phyloP scores from a whole-genome alignment of 1,140 invertebrate species.

The Macrobrachium nipponense region DNA sequence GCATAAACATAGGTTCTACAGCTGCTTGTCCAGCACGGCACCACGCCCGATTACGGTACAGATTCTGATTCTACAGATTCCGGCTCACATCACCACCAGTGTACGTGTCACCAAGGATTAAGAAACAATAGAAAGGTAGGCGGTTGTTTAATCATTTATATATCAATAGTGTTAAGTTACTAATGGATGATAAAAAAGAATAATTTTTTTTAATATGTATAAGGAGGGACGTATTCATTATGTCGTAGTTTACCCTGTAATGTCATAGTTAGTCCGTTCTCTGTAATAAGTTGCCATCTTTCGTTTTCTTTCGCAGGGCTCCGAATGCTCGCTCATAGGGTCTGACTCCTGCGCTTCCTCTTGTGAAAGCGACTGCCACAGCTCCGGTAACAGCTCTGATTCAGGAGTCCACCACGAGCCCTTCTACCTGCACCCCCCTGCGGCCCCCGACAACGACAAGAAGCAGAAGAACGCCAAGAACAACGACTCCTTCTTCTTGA shows the following conservation, averaged over 20 bases:
- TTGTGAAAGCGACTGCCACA: conserved; percentile 51
- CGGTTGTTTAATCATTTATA: too few relatives aligned
- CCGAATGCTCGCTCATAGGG: conserved; percentile 39
- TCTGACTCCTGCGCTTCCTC: conserved; percentile 51
- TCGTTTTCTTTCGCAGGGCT: conserved; percentile 31
- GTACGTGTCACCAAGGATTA: conserved; percentile 46
- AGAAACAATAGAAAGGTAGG: conserved; percentile 44
- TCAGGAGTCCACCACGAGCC: conserved; percentile 71
- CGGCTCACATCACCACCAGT: conserved; percentile 40
- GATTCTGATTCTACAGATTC: conserved; percentile 65
- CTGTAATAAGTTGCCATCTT: not conserved
- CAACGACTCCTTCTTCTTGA: conserved; percentile 46
- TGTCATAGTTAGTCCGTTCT: not conserved
- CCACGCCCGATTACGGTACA: conserved; percentile 74
- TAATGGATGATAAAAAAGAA: not conserved
- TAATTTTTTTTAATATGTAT: too few relatives aligned
- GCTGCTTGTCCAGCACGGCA: conserved; percentile 80
- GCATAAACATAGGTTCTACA: conserved; percentile 76
- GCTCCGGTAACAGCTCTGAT: conserved; percentile 48
- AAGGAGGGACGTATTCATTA: not conserved
- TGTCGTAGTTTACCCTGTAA: not conserved
- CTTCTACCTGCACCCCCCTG: conserved; percentile 80
- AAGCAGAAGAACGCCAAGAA: conserved; percentile 10
- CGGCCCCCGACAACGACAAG: not conserved
- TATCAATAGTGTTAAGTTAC: too few relatives aligned